Conservation (phyloP, 2,888 invertebrate genomes). For the Oscheius sp. region DNA sequence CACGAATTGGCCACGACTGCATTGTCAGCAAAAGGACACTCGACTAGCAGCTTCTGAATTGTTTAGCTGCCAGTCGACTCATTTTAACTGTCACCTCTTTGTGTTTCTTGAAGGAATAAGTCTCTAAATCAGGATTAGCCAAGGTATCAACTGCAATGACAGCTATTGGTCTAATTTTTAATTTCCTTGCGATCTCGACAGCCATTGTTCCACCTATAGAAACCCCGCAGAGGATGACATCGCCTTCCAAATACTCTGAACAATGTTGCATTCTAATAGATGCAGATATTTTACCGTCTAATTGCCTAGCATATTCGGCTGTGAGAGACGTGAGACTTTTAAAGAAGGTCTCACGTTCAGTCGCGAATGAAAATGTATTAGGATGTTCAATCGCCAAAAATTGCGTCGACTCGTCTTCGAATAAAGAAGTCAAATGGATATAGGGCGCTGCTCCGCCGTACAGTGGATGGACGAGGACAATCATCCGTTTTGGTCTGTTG, state of each 20-base stretch:
- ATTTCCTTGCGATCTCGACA: slow-evolving; percentile 36
- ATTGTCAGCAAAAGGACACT: neutral
- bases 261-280: neutral
- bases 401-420: neutral
- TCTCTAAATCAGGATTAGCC: slow-evolving; percentile 13
- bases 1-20: slow-evolving; percentile 29
- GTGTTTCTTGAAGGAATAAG: slow-evolving; percentile 28
- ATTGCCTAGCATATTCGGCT: neutral
- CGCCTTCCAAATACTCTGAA: slow-evolving; percentile 13
- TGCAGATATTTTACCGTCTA: neutral
- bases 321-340: slow-evolving; percentile 12
- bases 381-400: slow-evolving; percentile 32
- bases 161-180: slow-evolving; percentile 8
- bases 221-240: slow-evolving; percentile 45
- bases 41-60: slow-evolving; percentile 1
- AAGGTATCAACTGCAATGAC: slow-evolving; percentile 25
- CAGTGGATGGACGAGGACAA: slow-evolving; percentile 31
- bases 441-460: slow-evolving; percentile 28
- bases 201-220: slow-evolving; percentile 54
- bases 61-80: neutral
- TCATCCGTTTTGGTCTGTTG: neutral
- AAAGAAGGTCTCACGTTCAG: neutral
- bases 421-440: slow-evolving; percentile 3
- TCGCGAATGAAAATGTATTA: slow-evolving; percentile 24
- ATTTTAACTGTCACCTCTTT: slow-evolving; percentile 13